Evolutionary conservation across 2,113 vertebrate genomes (phyloP).

Genomic region (Tragelaphus scriptus): DNA sequence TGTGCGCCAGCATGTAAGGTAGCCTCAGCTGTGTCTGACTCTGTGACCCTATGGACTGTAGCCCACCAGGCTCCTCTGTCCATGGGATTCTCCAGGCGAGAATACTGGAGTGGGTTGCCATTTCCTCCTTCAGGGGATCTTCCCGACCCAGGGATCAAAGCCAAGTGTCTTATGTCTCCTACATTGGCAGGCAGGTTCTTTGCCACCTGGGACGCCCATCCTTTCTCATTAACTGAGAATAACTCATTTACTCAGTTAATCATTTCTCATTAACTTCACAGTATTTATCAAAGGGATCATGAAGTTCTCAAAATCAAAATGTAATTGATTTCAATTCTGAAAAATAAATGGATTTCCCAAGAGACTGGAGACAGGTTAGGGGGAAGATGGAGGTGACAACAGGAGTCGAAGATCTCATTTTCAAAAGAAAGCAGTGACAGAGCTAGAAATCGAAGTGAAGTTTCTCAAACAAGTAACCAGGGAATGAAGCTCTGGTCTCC

Average conservation of each 20-base stretch:
- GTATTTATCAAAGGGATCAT: rapidly evolving
- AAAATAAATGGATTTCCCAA: not conserved
- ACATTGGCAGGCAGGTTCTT: not conserved
- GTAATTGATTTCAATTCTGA: not conserved
- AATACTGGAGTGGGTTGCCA: not conserved
- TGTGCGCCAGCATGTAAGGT: rapidly evolving
- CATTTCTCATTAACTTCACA: not conserved
- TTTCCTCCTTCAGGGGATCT: not conserved
- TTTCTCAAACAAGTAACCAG: not conserved
- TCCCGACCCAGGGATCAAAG: not conserved
- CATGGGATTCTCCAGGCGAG: not conserved
- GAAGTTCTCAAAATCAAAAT: not conserved
- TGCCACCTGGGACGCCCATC: not conserved
- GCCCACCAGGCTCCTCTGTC: not conserved
- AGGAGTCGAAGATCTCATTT: not conserved
- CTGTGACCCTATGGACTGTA: not conserved
- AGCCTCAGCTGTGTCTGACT: not conserved
- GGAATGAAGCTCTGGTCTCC: not conserved
- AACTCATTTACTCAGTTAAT: not conserved
- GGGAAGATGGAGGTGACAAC: not conserved
- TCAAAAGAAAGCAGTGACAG: not conserved
- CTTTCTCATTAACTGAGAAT: not conserved
- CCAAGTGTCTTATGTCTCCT: not conserved
- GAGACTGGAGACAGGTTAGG: not conserved
- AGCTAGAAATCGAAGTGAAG: not conserved